Conservation (phyloP, 2,888 invertebrate genomes). For the Leptothorax acervorum region DNA sequence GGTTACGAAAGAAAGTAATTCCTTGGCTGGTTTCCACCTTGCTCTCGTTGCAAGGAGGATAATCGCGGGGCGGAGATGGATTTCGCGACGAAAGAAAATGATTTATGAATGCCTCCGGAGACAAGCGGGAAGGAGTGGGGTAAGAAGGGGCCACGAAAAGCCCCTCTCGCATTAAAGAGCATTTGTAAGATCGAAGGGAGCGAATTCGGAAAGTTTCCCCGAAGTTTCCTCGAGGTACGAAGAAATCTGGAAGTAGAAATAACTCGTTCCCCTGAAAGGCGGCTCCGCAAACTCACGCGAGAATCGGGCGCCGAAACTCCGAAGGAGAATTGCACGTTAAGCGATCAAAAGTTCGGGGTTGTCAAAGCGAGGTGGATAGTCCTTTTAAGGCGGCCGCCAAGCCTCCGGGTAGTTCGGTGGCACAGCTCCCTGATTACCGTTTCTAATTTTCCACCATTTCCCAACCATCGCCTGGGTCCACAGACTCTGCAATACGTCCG, state of each 20-base stretch:
- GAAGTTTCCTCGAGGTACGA: slow-evolving; percentile 60
- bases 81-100: slow-evolving; percentile 67
- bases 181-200: slow-evolving; percentile 63
- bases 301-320: slow-evolving; percentile 53
- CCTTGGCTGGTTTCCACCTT: slow-evolving; percentile 49
- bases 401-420: slow-evolving; percentile 39
- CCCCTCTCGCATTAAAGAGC: slow-evolving; percentile 66
- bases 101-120: slow-evolving; percentile 60
- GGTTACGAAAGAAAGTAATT: slow-evolving; percentile 63
- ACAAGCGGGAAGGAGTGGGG: not conserved
- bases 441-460: slow-evolving; percentile 47
- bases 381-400: slow-evolving; percentile 24
- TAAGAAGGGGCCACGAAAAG: not conserved
- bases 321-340: slow-evolving; percentile 64
- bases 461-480: not conserved
- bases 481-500: not conserved
- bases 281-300: slow-evolving; percentile 30
- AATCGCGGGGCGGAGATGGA: slow-evolving; percentile 59
- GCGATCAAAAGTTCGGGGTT: slow-evolving; percentile 68
- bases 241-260: slow-evolving; percentile 66
- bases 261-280: slow-evolving; percentile 59
- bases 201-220: slow-evolving; percentile 55
- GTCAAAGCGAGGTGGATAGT: slow-evolving; percentile 50
- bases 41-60: slow-evolving; percentile 34
- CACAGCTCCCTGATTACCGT: slow-evolving; percentile 56